Conservation (phyloP, 2,888 invertebrate species). For the Zelleria hepariella region DNA sequence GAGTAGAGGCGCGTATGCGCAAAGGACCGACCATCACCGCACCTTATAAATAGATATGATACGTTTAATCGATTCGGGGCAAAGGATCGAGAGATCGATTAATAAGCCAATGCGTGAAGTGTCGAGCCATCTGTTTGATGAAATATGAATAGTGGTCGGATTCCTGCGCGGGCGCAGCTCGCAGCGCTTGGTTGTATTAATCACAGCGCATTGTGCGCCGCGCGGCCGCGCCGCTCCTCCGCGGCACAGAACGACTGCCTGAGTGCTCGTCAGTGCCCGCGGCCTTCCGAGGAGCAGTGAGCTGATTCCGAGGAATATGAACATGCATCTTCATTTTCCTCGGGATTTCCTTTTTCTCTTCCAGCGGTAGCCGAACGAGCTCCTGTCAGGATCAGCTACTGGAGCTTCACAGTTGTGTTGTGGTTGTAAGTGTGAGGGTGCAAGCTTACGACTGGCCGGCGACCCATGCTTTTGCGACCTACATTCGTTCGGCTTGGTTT, state of each 20-base stretch:
- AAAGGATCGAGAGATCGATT: constrained; percentile 13
- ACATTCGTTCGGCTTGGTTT: too few relatives aligned
- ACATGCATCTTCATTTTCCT: too few relatives aligned
- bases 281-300: too few relatives aligned
- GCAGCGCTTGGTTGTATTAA: neutral
- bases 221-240: neutral
- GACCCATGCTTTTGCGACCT: too few relatives aligned
- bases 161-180: constrained; percentile 23
- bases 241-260: neutral
- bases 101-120: constrained; percentile 19
- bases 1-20: neutral
- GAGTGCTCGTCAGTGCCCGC: too few relatives aligned
- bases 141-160: constrained; percentile 55
- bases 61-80: constrained; percentile 1
- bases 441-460: too few relatives aligned
- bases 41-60: neutral
- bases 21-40: neutral
- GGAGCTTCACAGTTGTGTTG: too few relatives aligned
- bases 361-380: too few relatives aligned
- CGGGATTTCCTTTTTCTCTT: too few relatives aligned
- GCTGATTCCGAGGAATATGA: too few relatives aligned
- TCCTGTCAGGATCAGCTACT: too few relatives aligned
- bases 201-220: neutral
- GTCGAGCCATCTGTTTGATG: constrained; percentile 46
- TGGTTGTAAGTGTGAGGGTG: too few relatives aligned